These are phyloP conservation scores for Anoncus sp. DNA, from an alignment of 2,888 invertebrate genomes.

Conservation along the genomic window DNA sequence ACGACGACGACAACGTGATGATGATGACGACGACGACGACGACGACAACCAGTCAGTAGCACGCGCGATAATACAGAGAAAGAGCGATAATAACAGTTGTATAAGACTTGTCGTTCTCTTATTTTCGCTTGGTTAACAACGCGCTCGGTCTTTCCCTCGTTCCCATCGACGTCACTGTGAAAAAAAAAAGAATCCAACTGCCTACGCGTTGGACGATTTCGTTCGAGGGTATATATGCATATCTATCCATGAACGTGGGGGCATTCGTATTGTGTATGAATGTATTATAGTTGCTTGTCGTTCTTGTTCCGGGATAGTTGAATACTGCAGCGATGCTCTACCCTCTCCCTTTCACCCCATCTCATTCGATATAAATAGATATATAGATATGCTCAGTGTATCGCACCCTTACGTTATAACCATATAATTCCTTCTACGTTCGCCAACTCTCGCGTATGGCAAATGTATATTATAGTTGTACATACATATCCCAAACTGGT, in stretches of 20 bases:
- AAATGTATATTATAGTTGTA: constrained; percentile 36
- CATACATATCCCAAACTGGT: constrained; percentile 23
- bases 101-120: constrained; percentile 22
- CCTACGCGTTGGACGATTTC: constrained; percentile 2
- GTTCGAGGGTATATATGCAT: neutral
- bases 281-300: constrained; percentile 49
- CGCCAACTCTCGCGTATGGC: constrained; percentile 26
- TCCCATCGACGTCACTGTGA: neutral
- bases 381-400: constrained; percentile 19
- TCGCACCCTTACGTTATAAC: constrained; percentile 17
- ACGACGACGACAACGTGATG: too few relatives aligned
- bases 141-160: neutral
- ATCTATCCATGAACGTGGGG: constrained; percentile 9
- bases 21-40: neutral
- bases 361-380: neutral
- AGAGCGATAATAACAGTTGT: constrained; percentile 22
- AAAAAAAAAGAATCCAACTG: constrained; percentile 15
- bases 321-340: constrained; percentile 37
- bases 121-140: constrained; percentile 32
- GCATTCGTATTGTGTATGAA: constrained; percentile 44
- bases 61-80: constrained; percentile 6
- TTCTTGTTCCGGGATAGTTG: constrained; percentile 36
- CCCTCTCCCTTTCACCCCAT: neutral
- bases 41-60: constrained; percentile 5
- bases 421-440: constrained; percentile 35